Evolutionary conservation across 1,140 invertebrate species (phyloP).

Genomic region (Delia radicum): DNA sequence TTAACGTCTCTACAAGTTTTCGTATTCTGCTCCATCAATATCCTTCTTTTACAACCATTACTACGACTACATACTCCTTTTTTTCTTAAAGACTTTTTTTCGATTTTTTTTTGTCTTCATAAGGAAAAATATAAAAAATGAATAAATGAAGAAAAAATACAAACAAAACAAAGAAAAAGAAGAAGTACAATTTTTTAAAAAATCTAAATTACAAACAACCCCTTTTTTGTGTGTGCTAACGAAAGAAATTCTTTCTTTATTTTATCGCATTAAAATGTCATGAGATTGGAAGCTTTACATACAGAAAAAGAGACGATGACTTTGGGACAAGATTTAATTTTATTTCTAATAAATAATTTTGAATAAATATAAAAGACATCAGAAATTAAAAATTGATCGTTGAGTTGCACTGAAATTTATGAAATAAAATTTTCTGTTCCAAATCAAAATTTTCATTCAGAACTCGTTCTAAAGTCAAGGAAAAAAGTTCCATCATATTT

Average conservation of each 20-base stretch:
- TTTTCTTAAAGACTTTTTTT: neutral
- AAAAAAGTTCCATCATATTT: too few species aligned
- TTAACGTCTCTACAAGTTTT: constrained; percentile 11
- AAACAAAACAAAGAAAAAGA: neutral
- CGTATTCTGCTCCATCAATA: neutral
- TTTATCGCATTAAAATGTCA: constrained; percentile 23
- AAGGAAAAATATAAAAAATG: neutral
- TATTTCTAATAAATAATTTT: too few species aligned
- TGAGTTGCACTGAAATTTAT: too few species aligned
- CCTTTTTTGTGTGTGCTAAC: constrained; percentile 13
- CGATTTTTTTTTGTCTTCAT: neutral
- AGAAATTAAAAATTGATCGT: too few species aligned
- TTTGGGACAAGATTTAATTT: too few species aligned
- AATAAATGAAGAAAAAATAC: neutral
- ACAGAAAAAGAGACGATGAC: too few species aligned
- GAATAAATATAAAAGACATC: too few species aligned
- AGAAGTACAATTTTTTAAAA: neutral
- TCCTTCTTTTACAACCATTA: neutral
- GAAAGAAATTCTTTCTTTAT: neutral
- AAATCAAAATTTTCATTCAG: too few species aligned
- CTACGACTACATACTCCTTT: constrained; percentile 1
- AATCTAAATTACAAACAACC: constrained; percentile 20
- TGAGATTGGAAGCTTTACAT: constrained; percentile 10
- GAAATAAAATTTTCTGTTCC: too few species aligned
- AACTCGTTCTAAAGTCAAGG: too few species aligned